These are phyloP conservation scores for Eupithecia vulgata DNA, from an alignment of 2,888 invertebrate species.

Conservation along the genomic window DNA sequence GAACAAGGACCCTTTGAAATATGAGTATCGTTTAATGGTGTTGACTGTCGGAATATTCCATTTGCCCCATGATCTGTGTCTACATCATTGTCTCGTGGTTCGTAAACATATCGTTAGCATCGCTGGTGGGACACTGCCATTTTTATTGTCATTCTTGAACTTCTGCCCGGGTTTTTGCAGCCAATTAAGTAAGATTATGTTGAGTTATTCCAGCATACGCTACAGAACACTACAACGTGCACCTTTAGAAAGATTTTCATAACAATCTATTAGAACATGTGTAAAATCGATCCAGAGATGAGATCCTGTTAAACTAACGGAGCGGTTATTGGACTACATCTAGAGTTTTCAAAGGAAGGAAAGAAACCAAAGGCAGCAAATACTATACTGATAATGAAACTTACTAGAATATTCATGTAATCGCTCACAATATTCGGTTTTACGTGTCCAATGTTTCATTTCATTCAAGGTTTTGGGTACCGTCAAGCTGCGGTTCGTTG, in stretches of 20 bases:
- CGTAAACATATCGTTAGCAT: constrained; percentile 57
- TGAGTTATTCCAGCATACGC: not conserved
- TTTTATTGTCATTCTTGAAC: constrained; percentile 7
- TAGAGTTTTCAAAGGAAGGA: not conserved
- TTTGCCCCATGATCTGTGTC: constrained; percentile 36
- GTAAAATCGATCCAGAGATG: not conserved
- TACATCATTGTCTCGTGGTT: constrained; percentile 44
- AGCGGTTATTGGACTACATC: not conserved
- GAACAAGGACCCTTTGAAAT: constrained; percentile 31
- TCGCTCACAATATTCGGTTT: constrained; percentile 2
- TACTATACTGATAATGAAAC: not conserved
- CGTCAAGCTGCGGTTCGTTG: constrained; percentile 27
- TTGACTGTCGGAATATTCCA: constrained; percentile 50
- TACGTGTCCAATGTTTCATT: constrained; percentile 16
- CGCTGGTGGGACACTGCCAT: constrained; percentile 23
- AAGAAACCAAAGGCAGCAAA: not conserved
- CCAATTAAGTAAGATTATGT: not conserved
- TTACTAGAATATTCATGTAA: constrained; percentile 6
- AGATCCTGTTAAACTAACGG: not conserved
- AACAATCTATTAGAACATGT: not conserved
- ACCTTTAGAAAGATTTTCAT: not conserved
- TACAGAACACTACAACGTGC: too few species aligned
- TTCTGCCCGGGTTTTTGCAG: constrained; percentile 18
- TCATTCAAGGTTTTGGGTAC: constrained; percentile 31
- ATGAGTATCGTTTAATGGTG: constrained; percentile 39